These are phyloP conservation scores for Fregetta grallaria DNA, from an alignment of 2,113 vertebrate species.

Conservation along the genomic window DNA sequence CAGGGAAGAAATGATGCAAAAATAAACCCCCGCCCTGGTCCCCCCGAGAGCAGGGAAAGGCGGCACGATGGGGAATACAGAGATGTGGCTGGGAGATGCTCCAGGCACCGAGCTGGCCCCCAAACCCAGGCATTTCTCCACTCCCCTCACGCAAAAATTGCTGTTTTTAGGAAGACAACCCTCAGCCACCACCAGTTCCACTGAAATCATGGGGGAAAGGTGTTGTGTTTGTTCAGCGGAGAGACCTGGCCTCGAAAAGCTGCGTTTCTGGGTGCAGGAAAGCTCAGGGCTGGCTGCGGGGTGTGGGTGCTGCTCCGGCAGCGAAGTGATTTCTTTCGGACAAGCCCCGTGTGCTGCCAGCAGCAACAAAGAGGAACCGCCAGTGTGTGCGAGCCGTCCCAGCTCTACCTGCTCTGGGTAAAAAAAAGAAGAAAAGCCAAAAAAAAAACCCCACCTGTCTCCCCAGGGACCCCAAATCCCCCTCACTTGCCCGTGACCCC, in stretches of 20 bases:
- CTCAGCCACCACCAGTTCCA: neutral
- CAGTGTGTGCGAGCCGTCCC: rapidly evolving
- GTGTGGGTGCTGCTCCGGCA: rapidly evolving
- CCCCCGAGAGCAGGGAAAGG: neutral
- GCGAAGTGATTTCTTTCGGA: neutral
- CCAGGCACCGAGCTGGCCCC: neutral
- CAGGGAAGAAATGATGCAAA: neutral
- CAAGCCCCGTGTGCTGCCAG: neutral
- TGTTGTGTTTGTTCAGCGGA: rapidly evolving
- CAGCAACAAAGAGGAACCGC: neutral
- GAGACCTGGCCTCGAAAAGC: neutral
- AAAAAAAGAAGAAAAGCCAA: neutral
- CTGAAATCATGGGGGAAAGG: rapidly evolving
- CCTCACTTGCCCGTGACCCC: neutral
- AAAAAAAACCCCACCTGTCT: no score
- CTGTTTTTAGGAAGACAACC: neutral
- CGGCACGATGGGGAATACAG: rapidly evolving
- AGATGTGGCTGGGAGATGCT: rapidly evolving
- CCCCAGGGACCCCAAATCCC: rapidly evolving
- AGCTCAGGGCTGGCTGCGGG: rapidly evolving
- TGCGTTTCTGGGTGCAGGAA: neutral
- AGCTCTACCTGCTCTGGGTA: neutral
- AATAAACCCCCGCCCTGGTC: no score
- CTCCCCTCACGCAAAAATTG: rapidly evolving
- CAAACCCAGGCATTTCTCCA: rapidly evolving